Percentiles rank a stretch among this genome's conserved stretches.
phyloP scores from a whole-genome alignment of 2,888 invertebrate genomes.

The Dicycla oo region DNA sequence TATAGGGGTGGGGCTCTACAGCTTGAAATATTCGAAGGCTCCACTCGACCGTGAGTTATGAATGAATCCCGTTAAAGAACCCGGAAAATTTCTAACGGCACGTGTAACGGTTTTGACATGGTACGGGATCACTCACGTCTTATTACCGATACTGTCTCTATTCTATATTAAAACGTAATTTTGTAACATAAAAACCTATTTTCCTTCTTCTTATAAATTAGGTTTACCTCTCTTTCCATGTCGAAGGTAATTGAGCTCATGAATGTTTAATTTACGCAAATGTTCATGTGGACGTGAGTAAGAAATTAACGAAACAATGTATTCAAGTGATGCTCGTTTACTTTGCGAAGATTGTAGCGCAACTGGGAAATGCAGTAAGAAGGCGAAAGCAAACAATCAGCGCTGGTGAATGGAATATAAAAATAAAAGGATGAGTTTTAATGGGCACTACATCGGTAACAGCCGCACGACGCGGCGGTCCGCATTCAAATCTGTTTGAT shows the following conservation, averaged over 20 bases:
- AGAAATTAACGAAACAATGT: slow-evolving; percentile 47
- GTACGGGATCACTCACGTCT: slow-evolving; percentile 67
- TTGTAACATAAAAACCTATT: slow-evolving; percentile 20
- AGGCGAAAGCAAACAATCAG: slow-evolving; percentile 67
- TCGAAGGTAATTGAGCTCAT: slow-evolving; percentile 59
- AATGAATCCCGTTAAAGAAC: slow-evolving; percentile 90
- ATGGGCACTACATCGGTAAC: slow-evolving; percentile 76
- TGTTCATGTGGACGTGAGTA: slow-evolving; percentile 32
- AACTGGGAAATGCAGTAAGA: slow-evolving; percentile 57
- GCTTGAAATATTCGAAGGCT: slow-evolving; percentile 90
- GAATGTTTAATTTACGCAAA: slow-evolving; percentile 54
- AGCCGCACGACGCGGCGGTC: slow-evolving; percentile 70
- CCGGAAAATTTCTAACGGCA: slow-evolving; percentile 89
- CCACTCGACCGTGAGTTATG: slow-evolving; percentile 90
- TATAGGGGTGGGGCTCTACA: slow-evolving; percentile 86
- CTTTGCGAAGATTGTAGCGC: slow-evolving; percentile 34
- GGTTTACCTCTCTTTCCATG: slow-evolving; percentile 38
- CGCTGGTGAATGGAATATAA: slow-evolving; percentile 60
- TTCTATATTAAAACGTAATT: slow-evolving; percentile 44
- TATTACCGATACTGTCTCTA: slow-evolving; percentile 57
- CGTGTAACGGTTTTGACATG: slow-evolving; percentile 75
- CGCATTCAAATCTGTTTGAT: slow-evolving; percentile 83
- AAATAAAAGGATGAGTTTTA: slow-evolving; percentile 70
- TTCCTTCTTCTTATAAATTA: slow-evolving; percentile 24
- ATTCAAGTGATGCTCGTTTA: slow-evolving; percentile 30